phyloP scores from a whole-genome alignment of 1,140 invertebrate genomes.

The Gonioctena quinquepunctata region DNA sequence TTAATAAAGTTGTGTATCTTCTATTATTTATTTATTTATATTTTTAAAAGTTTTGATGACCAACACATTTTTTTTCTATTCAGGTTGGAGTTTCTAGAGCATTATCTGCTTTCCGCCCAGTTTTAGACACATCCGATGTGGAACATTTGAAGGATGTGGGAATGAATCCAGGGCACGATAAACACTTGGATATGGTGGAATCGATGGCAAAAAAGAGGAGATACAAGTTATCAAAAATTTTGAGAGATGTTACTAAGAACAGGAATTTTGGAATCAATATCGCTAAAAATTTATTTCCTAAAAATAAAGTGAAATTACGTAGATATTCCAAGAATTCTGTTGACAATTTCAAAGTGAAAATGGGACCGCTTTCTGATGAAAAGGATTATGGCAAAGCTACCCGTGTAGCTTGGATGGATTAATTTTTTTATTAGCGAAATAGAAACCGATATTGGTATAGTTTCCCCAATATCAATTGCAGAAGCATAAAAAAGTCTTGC shows the following conservation, averaged over 20 bases:
- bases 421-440: no score
- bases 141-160: constrained; percentile 58
- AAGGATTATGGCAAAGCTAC: background rate
- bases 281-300: constrained; percentile 38
- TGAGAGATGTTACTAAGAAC: constrained; percentile 43
- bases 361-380: background rate
- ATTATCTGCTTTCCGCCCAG: constrained; percentile 61
- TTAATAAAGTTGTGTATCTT: no score
- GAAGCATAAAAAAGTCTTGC: no score
- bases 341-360: background rate
- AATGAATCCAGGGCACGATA: constrained; percentile 62
- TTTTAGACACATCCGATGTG: constrained; percentile 55
- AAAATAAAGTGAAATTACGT: background rate
- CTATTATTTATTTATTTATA: no score
- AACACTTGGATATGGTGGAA: constrained; percentile 46
- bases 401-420: background rate
- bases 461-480: no score
- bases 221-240: constrained; percentile 44
- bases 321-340: background rate
- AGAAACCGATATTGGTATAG: no score
- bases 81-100: constrained; percentile 67
- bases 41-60: no score
- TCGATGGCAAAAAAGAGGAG: constrained; percentile 36
- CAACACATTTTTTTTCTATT: no score
- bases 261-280: constrained; percentile 49